Evolutionary conservation across 2,797 vertebrate species (phyloP), one percentile per base, ranked within the genome.

Genomic region (Sciurus vulgaris): DNA sequence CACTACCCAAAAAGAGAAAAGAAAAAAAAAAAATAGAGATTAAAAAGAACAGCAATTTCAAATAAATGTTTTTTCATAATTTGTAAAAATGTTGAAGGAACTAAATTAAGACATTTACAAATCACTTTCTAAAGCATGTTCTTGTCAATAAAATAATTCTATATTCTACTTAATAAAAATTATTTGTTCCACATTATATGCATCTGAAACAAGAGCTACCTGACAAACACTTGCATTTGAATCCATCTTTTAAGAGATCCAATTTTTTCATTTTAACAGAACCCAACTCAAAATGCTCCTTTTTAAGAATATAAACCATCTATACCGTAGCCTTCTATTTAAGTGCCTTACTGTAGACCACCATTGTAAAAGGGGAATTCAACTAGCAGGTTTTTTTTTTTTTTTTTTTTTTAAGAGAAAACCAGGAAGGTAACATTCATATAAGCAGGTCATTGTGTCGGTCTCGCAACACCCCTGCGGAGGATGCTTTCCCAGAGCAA

Each of bases 111-210:
- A 1, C 3, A 70, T 35, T 70, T 9, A 84, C 1, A 93, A 90
- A 51, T 86, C 7, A 59, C 26, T 89, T 89, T 93, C 84, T 59
- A 82, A 94, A 81, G 30, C 35, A 89, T 17, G 74, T 82, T 84
- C 70, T 59, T 65, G 0, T 70, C 41, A 85, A 4, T 35, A 86
- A 65, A 10, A 10, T n/a, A 28, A 72, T 76, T 70, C 51, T 86
- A 79, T 9, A 84, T 59, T 93, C 28, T 35, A 15, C 11, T 73
- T 91, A 82, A 56, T 65, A 74, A 63, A 9, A 26, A 78, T 74
- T 69, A 44, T 89, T 74, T 6, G 78, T 61, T 93, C 22, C 33
- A 11, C 10, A 82, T 67, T 56, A 76, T 14, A 41, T 65, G 67
- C 28, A 70, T 33, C n/a, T 78, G 35, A 84, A n/a, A 70, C 47